These are phyloP conservation scores for Tineola bisselliella DNA, from an alignment of 2,888 invertebrate species.

Conservation along the genomic window DNA sequence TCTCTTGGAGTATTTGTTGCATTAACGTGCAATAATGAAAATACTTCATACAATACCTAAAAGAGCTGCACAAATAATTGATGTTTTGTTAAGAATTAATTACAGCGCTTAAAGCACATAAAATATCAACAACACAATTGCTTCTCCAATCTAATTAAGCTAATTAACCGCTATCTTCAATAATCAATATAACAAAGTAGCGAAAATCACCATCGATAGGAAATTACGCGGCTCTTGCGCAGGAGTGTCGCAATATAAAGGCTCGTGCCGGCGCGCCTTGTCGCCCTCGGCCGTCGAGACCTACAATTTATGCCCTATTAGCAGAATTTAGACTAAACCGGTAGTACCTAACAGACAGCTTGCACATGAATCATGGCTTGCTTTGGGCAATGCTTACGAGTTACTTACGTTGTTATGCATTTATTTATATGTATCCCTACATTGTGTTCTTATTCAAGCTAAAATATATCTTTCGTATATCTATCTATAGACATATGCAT, in stretches of 20 bases:
- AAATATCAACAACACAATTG: background rate
- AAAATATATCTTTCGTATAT: too few species aligned
- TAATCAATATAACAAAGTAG: background rate
- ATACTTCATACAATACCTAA: too few species aligned
- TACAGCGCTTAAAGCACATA: background rate
- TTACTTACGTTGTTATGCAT: background rate
- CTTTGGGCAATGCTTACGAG: conserved; percentile 1
- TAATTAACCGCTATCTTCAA: background rate
- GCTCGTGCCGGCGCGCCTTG: conserved; percentile 11
- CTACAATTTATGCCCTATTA: conserved; percentile 15
- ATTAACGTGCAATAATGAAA: too few species aligned
- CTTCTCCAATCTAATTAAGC: background rate
- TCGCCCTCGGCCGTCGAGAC: conserved; percentile 9
- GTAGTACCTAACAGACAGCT: background rate
- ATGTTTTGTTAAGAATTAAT: background rate
- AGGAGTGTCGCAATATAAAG: conserved; percentile 9
- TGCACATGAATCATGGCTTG: conserved; percentile 7
- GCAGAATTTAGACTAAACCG: conserved; percentile 8
- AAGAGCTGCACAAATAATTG: too few species aligned
- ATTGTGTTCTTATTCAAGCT: too few species aligned
- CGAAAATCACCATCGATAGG: background rate
- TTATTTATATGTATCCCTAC: background rate
- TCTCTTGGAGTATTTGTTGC: too few species aligned
- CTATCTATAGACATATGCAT: too few species aligned
- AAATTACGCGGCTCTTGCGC: background rate